Evolutionary conservation across 2,113 vertebrate genomes (phyloP).

Genomic region (Archilochus colubris): DNA sequence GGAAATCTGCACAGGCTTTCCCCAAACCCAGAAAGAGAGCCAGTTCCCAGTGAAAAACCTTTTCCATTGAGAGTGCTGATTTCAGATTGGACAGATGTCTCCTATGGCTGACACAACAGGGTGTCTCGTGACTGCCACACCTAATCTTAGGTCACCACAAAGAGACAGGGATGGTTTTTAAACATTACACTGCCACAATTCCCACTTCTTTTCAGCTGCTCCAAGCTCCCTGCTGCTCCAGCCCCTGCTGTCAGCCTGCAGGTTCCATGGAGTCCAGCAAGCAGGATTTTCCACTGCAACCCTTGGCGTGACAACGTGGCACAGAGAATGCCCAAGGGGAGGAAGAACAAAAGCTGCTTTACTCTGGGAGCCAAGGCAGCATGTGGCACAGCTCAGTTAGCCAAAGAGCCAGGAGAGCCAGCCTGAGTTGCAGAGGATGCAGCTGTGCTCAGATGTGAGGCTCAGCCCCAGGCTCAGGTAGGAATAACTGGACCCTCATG

Average conservation of each 20-base stretch:
- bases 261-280: neutral
- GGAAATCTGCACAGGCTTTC: neutral
- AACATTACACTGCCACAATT: neutral
- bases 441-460: neutral
- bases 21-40: neutral
- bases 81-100: neutral
- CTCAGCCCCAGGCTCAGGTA: neutral
- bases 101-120: accelerated
- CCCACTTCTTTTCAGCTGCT: neutral
- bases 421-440: neutral
- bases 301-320: neutral
- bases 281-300: neutral
- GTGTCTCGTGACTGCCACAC: neutral
- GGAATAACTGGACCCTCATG: neutral
- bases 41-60: neutral
- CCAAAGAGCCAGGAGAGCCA: neutral
- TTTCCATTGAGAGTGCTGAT: neutral
- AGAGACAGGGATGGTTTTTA: neutral
- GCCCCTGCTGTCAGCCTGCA: neutral
- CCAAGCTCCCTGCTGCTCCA: neutral
- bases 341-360: neutral
- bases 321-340: neutral
- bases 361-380: neutral
- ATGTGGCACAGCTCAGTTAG: neutral
- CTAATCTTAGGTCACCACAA: neutral